phyloP scores from a whole-genome alignment of 1,140 invertebrate genomes.

The Scaptodrosophila lebanonensis region DNA sequence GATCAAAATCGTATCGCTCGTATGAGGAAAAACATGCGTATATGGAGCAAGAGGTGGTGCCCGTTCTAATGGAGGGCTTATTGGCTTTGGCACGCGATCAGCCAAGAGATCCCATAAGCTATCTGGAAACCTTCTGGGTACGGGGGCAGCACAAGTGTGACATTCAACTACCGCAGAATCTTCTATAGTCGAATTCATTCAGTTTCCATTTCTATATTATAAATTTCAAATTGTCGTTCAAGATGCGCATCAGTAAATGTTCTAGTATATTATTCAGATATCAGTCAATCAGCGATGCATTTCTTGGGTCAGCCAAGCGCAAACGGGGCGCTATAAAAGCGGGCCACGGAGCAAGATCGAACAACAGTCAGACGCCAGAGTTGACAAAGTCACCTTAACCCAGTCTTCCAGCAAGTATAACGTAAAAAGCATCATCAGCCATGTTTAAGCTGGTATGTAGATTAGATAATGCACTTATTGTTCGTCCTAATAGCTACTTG shows the following conservation, averaged over 20 bases:
- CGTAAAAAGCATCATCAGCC: too few relatives aligned
- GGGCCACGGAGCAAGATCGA: not conserved
- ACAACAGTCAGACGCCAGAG: constrained; percentile 46
- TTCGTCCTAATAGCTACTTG: not conserved
- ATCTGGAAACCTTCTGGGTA: constrained; percentile 48
- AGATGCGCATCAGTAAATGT: constrained; percentile 21
- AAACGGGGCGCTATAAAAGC: constrained; percentile 42
- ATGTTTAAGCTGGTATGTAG: constrained; percentile 55
- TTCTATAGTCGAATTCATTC: constrained; percentile 22
- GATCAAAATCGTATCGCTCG: not conserved
- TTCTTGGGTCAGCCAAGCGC: constrained; percentile 29
- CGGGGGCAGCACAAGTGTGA: constrained; percentile 43
- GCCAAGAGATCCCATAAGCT: constrained; percentile 47
- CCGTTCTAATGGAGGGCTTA: constrained; percentile 57
- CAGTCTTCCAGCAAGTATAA: constrained; percentile 13
- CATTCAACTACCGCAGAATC: constrained; percentile 34
- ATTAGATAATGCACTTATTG: not conserved
- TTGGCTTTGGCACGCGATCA: constrained; percentile 45
- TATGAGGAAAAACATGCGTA: constrained; percentile 22
- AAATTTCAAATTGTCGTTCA: constrained; percentile 51
- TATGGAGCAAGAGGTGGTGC: constrained; percentile 39
- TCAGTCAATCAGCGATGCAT: constrained; percentile 27
- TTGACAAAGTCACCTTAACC: constrained; percentile 8
- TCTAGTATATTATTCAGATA: constrained; percentile 43
- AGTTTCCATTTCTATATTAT: constrained; percentile 2